Evolutionary conservation across 2,113 vertebrate species (phyloP).

Genomic region (Rhabdornis inornatus): DNA sequence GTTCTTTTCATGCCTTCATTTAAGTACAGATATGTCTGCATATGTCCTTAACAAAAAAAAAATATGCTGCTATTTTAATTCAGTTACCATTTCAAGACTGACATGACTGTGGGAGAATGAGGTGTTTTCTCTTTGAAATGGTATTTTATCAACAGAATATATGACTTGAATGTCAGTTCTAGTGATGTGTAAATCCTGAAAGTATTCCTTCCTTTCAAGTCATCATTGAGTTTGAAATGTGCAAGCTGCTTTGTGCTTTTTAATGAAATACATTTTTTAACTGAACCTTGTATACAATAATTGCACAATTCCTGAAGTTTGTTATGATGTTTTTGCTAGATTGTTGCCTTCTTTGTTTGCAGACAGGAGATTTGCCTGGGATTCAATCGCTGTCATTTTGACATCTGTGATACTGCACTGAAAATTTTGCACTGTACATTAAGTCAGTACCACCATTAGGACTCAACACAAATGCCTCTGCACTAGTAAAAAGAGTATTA

Average conservation of each 20-base stretch:
- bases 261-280: background rate
- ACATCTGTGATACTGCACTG: background rate
- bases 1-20: background rate
- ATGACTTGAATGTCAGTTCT: background rate
- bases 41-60: background rate
- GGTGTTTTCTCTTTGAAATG: background rate
- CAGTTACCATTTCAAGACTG: background rate
- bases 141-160: background rate
- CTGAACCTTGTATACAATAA: background rate
- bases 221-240: background rate
- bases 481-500: background rate
- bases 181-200: background rate
- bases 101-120: background rate
- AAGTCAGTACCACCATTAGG: background rate
- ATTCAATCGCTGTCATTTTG: background rate
- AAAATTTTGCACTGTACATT: background rate
- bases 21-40: background rate
- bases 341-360: background rate
- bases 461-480: background rate
- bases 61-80: background rate
- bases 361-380: background rate
- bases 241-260: background rate
- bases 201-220: background rate
- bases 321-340: background rate
- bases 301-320: background rate